Conservation (phyloP, 2,797 vertebrate species). For the Sitta carolinensis region DNA sequence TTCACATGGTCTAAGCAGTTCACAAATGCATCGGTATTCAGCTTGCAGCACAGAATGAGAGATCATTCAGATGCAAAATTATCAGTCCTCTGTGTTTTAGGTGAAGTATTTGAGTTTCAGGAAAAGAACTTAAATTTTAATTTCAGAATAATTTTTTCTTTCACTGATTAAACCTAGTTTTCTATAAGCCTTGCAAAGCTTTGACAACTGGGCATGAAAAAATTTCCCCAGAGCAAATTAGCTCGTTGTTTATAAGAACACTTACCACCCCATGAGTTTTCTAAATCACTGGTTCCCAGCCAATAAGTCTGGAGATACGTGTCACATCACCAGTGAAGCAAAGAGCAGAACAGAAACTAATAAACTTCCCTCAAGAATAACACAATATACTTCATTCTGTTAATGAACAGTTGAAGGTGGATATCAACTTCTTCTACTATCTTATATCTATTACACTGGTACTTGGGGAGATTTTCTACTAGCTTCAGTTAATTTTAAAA, state of each 20-base stretch:
- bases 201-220: neutral
- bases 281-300: neutral
- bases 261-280: neutral
- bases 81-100: neutral
- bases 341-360: conserved; percentile 3
- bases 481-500: neutral
- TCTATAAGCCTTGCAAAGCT: neutral
- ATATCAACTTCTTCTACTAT: neutral
- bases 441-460: neutral
- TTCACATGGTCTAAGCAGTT: neutral
- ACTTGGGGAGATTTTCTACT: neutral
- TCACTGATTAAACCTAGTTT: neutral
- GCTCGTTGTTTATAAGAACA: neutral
- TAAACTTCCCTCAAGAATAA: neutral
- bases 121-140: neutral
- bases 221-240: conserved; percentile 2
- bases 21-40: neutral
- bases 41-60: neutral
- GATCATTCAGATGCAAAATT: neutral
- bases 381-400: neutral
- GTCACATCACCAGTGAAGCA: neutral
- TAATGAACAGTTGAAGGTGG: neutral
- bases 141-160: neutral
- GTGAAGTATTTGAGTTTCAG: neutral
- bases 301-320: neutral